Evolutionary conservation across 2,797 vertebrate species (phyloP), one percentile per base, ranked within the genome.

Genomic region (Denticeps clupeoides): DNA sequence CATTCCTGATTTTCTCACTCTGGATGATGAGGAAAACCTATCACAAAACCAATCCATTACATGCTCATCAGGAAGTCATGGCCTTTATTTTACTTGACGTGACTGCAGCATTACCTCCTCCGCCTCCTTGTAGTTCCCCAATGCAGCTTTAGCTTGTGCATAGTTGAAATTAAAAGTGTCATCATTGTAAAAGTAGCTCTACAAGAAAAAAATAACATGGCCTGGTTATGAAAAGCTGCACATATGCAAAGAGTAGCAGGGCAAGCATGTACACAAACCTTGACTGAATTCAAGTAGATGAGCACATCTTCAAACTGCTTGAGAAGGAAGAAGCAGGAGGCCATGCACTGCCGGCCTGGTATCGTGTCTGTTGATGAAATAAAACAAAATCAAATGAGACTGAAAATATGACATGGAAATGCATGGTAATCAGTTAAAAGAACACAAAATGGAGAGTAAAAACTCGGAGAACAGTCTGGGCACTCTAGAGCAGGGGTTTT

Each of bases 331-430:
- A 94, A 97, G 68, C 87, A 95, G 42, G 95, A 91, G 41, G 95
- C 91, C 95, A 99, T 99, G 68, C 94, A 99, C 65, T 94, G 93
- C 60, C 95, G 83, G 37, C 95, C 95, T n/a, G 94, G 92, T 68
- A 99, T 89, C n/a, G 95, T 99, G 71, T 99, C 95, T 99, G 71
- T 64, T n/a, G n/a, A n/a, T n/a, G n/a, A n/a, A n/a, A n/a, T n/a
- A n/a, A n/a, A n/a, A n/a, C n/a, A n/a, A n/a, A n/a, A n/a, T n/a
- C 73, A 80, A 41, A 3, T 46, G 41, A 58, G 33, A 49, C 27
- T 51, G 23, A n/a, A n/a, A n/a, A n/a, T n/a, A n/a, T n/a, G n/a
- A n/a, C n/a, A n/a, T n/a, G n/a, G n/a, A n/a, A n/a, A n/a, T n/a
- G n/a, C n/a, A n/a, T n/a, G n/a, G n/a, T n/a, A n/a, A n/a, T n/a